A percentile compares a stretch with the other conserved stretches of the same genome.
Conservation (phyloP, 2,888 invertebrate genomes). For the Oligia fasciuncula region DNA sequence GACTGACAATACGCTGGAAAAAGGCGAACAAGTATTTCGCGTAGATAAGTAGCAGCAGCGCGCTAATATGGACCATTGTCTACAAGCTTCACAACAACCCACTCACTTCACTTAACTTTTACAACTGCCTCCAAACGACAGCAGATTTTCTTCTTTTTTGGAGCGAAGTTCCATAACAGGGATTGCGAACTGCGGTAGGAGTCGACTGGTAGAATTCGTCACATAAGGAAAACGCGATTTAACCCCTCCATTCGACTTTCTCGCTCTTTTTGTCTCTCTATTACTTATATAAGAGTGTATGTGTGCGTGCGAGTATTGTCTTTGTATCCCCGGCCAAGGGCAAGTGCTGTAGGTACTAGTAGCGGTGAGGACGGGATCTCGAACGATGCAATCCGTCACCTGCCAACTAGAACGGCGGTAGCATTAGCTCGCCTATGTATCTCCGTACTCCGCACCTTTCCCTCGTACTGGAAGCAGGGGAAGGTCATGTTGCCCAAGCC, state of each 20-base stretch:
- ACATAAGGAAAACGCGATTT: background rate
- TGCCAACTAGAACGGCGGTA: no score
- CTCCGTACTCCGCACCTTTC: background rate
- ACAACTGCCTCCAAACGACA: conserved; percentile 21
- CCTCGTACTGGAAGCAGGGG: background rate
- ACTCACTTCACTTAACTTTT: conserved; percentile 33
- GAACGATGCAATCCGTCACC: no score
- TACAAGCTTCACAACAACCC: conserved; percentile 25
- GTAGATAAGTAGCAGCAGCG: conserved; percentile 37
- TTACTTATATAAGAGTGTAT: background rate
- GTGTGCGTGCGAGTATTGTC: background rate
- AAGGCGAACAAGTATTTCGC: conserved; percentile 27
- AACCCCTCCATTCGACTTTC: background rate
- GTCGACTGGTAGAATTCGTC: background rate
- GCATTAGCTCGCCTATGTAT: background rate
- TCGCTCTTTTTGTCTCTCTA: background rate
- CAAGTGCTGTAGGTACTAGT: no score
- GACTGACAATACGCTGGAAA: conserved; percentile 27
- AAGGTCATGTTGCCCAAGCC: background rate
- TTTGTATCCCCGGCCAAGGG: no score
- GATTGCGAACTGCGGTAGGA: background rate
- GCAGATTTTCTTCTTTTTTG: background rate
- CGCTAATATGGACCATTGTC: conserved; percentile 46
- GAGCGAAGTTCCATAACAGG: background rate
- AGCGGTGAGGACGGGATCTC: no score